Evolutionary conservation across 2,797 vertebrate genomes (phyloP), one percentile per base, ranked within the genome.

Genomic region (Ctenosaura bakeri): DNA sequence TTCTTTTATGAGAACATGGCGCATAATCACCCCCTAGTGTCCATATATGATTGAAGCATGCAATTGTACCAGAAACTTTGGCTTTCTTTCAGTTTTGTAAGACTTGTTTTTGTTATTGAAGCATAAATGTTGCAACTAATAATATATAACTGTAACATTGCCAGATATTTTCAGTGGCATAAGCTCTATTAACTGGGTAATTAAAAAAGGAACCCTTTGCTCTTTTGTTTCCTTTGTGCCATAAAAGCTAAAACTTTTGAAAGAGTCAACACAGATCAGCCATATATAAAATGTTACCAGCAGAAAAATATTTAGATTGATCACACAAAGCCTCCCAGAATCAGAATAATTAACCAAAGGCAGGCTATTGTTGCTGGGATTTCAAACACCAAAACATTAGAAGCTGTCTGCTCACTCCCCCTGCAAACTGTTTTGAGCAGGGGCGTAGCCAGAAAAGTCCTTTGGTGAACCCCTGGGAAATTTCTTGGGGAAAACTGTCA

Each of bases 1-100:
- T 8, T 8, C 38, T 42, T 22, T n/a, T 22, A 54, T 22, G 50
- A 20, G 4, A 78, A 35, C 91, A 35, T 83, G 90, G 90, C 88
- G 22, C 86, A 92, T 1, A 52, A 24, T 20, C 90, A 91, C 95
- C 96, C 94, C 64, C 94, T 95, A 92, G 91, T 95, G 95, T 93
- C 90, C 73, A 85, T 69, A 0, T 46, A 0, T 42, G 12, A 22
- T 74, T 56, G 78, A 69, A 18, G 26, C 62, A 94, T 14, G 52
- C 85, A 5, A 62, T 52, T 66, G 14, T 8, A 35, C 13, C 66
- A 6, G 38, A 14, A 2, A n/a, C 46, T 52, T 71, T 52, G 59
- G 59, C 20, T 62, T 62, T 62, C 59, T 20, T 62, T 62, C 59
- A 62, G 18, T 62, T 62, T 20, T 62, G 59, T 20, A 62, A 18